Base-by-base conservation (phyloP, 2,888 invertebrate genomes). In the Crematogaster levior region DNA sequence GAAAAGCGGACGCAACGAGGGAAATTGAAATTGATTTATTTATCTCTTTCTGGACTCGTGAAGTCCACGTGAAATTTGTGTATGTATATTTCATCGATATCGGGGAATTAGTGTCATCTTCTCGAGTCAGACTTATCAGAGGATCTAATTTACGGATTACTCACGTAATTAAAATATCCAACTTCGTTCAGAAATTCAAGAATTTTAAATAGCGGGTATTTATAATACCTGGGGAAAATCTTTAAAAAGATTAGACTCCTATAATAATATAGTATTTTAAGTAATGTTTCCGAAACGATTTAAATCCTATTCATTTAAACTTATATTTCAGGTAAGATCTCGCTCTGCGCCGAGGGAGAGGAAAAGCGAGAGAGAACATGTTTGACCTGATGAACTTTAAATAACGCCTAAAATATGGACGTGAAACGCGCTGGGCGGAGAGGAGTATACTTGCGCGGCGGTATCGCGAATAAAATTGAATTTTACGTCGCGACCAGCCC, bases 391-490 rank as follows among this genome's bases (percentile, higher is more conserved):
- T 34, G 18, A 65, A 56, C 24, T 30, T 68, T 43, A 68, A 63
- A 63, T 65, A 65, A 68, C 34, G 18, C 34, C 3, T 79, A 68
- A 79, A 79, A 56, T 79, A 68, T 34, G 43, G 1, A 56, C 27
- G 18, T 15, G 66, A 27, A 77, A 63, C 30, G 43, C 43, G 48
- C 18, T n/a, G 9, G 21, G 5, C 3, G 3, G 27, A 24, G 43
- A 18, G 10, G 18, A 58, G 21, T n/a, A n/a, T 21, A 43, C 43
- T 56, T 81, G 43, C 10, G 48, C 63, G 40, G 56, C 30, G 58
- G n/a, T 51, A 80, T 81, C 74, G 66, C 72, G 75, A 63, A 61
- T 75, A 68, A 81, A 84, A 84, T 84, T 81, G 74, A 81, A 84
- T 83, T 83, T 81, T 65, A 73, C 40, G 63, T 63, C 43, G 61